Conservation (phyloP, 1,140 invertebrate species). For the Drosophila biarmipes region DNA sequence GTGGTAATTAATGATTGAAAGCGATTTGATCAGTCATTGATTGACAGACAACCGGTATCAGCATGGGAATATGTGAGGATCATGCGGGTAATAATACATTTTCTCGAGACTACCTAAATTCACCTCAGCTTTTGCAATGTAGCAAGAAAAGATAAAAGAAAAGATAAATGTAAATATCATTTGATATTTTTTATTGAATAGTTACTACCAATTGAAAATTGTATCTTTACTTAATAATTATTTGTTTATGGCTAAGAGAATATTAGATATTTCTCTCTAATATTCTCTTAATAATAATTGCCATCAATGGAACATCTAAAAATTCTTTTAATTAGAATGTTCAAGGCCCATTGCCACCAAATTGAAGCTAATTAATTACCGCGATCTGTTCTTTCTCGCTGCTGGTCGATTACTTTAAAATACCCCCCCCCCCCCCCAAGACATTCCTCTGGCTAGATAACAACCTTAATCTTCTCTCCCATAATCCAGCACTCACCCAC, state of each 20-base stretch:
- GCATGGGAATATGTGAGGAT: neutral
- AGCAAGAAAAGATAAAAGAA: no score
- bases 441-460: neutral
- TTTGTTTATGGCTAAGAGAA: no score
- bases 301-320: no score
- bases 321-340: no score
- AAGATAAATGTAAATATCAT: no score
- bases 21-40: slow-evolving; percentile 19
- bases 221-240: no score
- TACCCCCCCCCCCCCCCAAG: neutral
- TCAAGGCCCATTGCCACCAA: neutral
- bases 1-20: slow-evolving; percentile 8
- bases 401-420: neutral
- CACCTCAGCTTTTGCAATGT: no score
- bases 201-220: no score
- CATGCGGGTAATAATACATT: neutral
- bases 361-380: neutral
- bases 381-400: neutral
- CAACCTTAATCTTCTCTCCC: slow-evolving; percentile 16
- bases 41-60: slow-evolving; percentile 3
- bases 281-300: no score
- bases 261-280: no score
- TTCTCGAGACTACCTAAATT: neutral
- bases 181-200: no score
- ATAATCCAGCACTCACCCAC: slow-evolving; percentile 10